Conservation (phyloP, 2,888 invertebrate species). For the Idaea biselata region DNA sequence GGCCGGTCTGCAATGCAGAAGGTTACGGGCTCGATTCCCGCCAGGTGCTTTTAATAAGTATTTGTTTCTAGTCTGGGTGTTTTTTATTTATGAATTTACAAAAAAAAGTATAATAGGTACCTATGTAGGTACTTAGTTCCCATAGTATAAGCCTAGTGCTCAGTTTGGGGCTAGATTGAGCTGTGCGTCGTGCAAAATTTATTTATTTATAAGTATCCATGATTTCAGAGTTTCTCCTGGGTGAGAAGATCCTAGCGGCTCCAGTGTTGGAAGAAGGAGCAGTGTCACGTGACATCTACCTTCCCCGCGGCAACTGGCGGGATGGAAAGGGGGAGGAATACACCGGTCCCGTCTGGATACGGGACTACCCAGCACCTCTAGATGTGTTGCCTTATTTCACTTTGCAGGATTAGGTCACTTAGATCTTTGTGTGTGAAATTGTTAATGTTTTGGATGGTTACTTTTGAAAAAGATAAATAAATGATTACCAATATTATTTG, state of each 20-base stretch:
- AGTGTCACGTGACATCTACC: conserved; percentile 82
- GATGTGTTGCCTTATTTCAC: conserved; percentile 83
- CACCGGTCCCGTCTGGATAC: conserved; percentile 79
- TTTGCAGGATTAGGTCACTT: conserved; percentile 38
- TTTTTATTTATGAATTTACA: too few relatives aligned
- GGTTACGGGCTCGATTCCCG: too few relatives aligned
- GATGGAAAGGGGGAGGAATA: conserved; percentile 66
- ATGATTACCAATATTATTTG: not conserved
- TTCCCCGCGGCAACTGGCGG: conserved; percentile 86
- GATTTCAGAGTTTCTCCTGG: conserved; percentile 84
- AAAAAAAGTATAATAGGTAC: too few relatives aligned
- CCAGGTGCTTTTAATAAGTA: too few relatives aligned
- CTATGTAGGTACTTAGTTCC: too few relatives aligned
- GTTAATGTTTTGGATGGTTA: not conserved
- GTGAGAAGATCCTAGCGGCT: conserved; percentile 85
- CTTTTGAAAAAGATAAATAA: not conserved
- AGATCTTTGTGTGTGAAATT: not conserved
- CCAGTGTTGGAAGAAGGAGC: conserved; percentile 84
- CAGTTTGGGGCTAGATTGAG: too few relatives aligned
- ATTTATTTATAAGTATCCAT: not conserved
- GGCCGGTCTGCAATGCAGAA: too few relatives aligned
- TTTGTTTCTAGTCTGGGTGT: too few relatives aligned
- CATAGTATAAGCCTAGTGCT: too few relatives aligned
- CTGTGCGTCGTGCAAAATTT: too few relatives aligned
- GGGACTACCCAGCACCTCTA: conserved; percentile 82